Base-by-base conservation (phyloP, 1,140 invertebrate species). In the Neoseiulus cucumeris region DNA sequence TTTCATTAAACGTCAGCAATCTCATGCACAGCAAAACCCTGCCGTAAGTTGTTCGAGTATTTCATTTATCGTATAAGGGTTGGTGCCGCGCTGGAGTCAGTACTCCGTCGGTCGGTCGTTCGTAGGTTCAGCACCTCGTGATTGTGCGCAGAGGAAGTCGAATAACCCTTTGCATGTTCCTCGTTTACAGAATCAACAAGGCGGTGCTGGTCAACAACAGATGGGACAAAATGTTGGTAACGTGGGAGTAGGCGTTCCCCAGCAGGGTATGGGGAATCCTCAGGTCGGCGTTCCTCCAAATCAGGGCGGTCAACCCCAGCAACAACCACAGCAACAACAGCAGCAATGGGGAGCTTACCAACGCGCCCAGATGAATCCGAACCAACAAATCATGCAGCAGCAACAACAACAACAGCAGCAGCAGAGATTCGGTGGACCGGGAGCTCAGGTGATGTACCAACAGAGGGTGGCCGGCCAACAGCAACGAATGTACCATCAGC, bases 1-100 rank as follows among this genome's bases (percentile, higher is more conserved):
- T 59, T 93, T 95, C 73, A 91, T 97, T 65, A 92, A 92, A 75
- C 89, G 93, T 76, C 80, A 87, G 74, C 85, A 88, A 78, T 82
- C 69, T 22, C 73, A 73, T 45, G 73, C 76, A 65, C 74, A 75
- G 59, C 69, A 70, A 64, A 74, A 66, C 68, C 68, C 71, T 69
- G 33, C 71, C 71, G 41, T 71, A 68, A 65, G 55, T 65, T 41
- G 66, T 68, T 67, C 33, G 68, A 20, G 7, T 51, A 42, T 64
- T 64, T 44, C 66, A 70, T n/a, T n/a, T n/a, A n/a, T n/a, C n/a
- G n/a, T n/a, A n/a, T n/a, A 18, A 30, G 45, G 12, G 70, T 42
- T n/a, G 42, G 28, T n/a, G 41, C 20, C 22, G 29, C 29, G 7
- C 28, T 42, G 20, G 42, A 45, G 66, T 66, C 41, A 44, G 33